Evolutionary conservation across 2,113 vertebrate genomes (phyloP), one percentile per base, ranked within the genome.

Genomic region (Sylvia atricapilla): DNA sequence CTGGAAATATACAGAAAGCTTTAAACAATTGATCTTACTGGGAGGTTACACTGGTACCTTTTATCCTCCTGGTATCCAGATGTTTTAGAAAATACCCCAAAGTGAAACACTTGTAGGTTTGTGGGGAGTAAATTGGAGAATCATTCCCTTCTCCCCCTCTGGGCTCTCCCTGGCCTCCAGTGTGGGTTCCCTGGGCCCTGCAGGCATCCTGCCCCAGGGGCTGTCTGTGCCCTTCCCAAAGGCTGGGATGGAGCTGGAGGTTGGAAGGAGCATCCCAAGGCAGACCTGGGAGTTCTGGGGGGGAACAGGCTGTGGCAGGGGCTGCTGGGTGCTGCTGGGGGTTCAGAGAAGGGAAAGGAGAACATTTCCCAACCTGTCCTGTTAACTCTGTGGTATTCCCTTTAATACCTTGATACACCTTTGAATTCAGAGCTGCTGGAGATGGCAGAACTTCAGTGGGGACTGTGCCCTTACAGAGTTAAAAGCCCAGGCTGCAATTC

Each of bases 11-110:
- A 94, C 58, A 85, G 74, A 95, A 96, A 81, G 67, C 47, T 86
- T 92, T 72, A 84, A 90, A 84, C 94, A 92, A 90, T 74, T 95
- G 96, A 96, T 97, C 96, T 95, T 87, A 67, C 92, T 95, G 96
- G 94, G 97, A 96, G 96, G 96, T 94, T 92, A 92, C 60, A 25
- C 64, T 67, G 80, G 90, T 93, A 97, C 90, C 93, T 97, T 96
- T 94, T 66, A 82, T 90, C 68, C 79, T 94, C 90, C 93, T 96
- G 95, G 59, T 60, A 89, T 49, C 93, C 97, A 96, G 94, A 97
- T 97, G 96, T 96, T 93, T 81, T 73, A 87, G 81, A 82, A 95
- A 93, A 95, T 50, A 76, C 62, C 55, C 84, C 16, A 55, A 96
- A 96, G 89, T 96, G 78, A 90, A 96, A 82, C 66, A 83, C 77